These are phyloP conservation scores for Drosophila mulleri DNA, from an alignment of 2,888 invertebrate species.

Conservation along the genomic window DNA sequence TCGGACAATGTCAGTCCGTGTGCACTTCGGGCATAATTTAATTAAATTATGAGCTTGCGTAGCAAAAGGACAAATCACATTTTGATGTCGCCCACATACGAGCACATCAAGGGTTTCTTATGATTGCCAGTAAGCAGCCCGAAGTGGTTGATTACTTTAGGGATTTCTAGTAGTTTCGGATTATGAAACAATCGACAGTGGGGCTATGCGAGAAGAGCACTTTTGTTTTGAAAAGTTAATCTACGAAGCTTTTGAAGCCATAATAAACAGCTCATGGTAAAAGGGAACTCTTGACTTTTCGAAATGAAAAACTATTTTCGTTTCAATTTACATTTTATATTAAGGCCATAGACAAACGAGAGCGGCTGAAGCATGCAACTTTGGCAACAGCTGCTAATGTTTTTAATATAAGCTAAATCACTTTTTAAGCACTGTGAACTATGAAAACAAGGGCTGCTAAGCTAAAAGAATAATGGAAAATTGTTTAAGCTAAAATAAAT, in stretches of 20 bases:
- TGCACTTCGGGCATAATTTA: slow-evolving; percentile 59
- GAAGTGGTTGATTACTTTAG: background rate
- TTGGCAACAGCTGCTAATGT: slow-evolving; percentile 3
- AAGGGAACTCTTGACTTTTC: background rate
- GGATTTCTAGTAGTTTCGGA: background rate
- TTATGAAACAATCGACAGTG: background rate
- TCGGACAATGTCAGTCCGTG: slow-evolving; percentile 20
- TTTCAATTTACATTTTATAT: slow-evolving; percentile 18
- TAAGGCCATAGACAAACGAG: slow-evolving; percentile 1
- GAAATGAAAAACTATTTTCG: slow-evolving; percentile 3
- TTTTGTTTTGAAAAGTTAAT: background rate
- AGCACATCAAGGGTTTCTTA: slow-evolving; percentile 39
- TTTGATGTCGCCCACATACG: slow-evolving; percentile 37
- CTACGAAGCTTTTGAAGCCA: background rate
- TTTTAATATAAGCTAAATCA: background rate
- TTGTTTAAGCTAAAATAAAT: background rate
- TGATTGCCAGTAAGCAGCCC: slow-evolving; percentile 17
- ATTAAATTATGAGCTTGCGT: slow-evolving; percentile 67
- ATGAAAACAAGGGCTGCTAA: background rate
- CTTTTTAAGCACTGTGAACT: slow-evolving; percentile 11
- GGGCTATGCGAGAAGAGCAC: background rate
- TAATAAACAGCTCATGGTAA: background rate
- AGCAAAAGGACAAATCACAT: slow-evolving; percentile 36
- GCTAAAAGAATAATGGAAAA: background rate
- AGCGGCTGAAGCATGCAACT: background rate